These are phyloP conservation scores for Calvadosia cruxmelitensis DNA, from an alignment of 30 jellyfish, hydroid and myxozoan species.

Conservation along the genomic window DNA sequence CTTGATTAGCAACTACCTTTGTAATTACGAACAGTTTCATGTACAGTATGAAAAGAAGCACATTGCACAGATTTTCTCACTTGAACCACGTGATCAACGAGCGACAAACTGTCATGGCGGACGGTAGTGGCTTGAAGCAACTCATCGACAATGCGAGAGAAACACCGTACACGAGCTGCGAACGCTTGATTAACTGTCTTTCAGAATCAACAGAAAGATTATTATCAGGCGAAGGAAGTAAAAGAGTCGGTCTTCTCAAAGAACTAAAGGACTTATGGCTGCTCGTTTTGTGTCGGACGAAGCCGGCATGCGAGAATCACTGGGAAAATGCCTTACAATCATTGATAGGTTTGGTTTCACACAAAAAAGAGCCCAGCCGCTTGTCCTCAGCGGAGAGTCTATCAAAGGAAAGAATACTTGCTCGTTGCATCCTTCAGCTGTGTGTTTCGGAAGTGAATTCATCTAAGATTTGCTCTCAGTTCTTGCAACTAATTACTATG, in stretches of 20 bases:
- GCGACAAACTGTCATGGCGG: not conserved
- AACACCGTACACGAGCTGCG: not conserved
- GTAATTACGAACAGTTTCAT: too few relatives aligned
- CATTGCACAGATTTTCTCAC: too few relatives aligned
- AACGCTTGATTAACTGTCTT: not conserved
- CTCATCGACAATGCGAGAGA: not conserved
- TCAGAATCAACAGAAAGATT: not conserved
- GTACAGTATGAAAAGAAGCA: too few relatives aligned
- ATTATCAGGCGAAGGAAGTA: not conserved
- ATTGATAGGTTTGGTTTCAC: not conserved
- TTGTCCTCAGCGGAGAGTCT: not conserved
- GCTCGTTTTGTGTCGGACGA: not conserved
- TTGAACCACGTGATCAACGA: too few relatives aligned
- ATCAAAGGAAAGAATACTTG: not conserved
- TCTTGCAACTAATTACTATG: not conserved
- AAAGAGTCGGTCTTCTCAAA: not conserved
- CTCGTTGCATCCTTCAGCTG: not conserved
- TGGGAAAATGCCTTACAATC: not conserved
- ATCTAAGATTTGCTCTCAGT: too few relatives aligned
- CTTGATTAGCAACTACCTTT: too few relatives aligned
- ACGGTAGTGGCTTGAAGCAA: not conserved
- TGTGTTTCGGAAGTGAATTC: too few relatives aligned
- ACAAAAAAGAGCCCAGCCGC: not conserved
- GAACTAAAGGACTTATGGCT: not conserved
- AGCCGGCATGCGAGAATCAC: not conserved